Base-by-base conservation (phyloP, 2,888 invertebrate species). In the Synergus umbraculus region DNA sequence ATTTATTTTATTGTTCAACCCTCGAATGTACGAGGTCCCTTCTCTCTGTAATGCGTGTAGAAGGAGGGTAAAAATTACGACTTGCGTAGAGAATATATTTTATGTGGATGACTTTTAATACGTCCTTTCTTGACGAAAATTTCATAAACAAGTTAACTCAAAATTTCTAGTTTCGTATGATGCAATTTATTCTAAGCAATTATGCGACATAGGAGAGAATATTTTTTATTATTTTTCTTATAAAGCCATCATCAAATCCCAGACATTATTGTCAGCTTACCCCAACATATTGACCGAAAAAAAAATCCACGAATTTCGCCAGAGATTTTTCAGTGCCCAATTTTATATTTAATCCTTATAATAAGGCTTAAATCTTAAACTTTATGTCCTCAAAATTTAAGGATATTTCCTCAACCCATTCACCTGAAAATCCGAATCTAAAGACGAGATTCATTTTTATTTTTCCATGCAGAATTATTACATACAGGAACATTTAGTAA, bases 1-100 rank as follows among this genome's bases (percentile, higher is more conserved):
- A 60, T 60, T 60, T 60, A 60, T 60, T 60, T 60, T 60, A 60
- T 22, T 60, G 60, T 60, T 60, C 22, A 60, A 60, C 10, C 60
- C 60, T 60, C 22, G 12, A 60, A 22, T 12, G 22, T 22, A 60
- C 12, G 60, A 13, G 22, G 13, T 22, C 54, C 54, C 54, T 54
- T 18, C 54, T 54, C 54, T 54, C n/a, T 54, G n/a, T n/a, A 54
- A 54, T 54, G 54, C n/a, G n/a, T n/a, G 22, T 60, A 60, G 37
- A 22, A 22, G 22, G 4, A 18, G 60, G 22, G 60, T 60, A 60
- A 60, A 12, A 60, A 60, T 60, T 22, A 60, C 60, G 60, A 60
- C 12, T 9, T 60, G 22, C 22, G 60, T 60, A 22, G 22, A 60
- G 22, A 60, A 60, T 29, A 13, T 29, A 60, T 60, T 60, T 22